Evolutionary conservation across 2,797 vertebrate species (phyloP), one percentile per base, ranked within the genome.

Genomic region (Halcyon chelicuti): DNA sequence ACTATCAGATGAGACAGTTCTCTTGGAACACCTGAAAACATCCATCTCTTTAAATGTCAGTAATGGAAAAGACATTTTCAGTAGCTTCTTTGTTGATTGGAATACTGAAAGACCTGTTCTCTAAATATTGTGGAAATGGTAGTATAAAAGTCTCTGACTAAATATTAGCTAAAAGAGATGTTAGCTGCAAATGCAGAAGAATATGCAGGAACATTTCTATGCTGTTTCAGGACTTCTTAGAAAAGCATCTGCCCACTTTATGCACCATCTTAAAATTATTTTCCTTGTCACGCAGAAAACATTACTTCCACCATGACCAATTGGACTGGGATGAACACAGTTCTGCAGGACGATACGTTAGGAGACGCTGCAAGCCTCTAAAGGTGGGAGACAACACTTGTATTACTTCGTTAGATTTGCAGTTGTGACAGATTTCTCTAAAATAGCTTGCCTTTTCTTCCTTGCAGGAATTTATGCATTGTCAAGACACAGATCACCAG

Each of bases 311-410:
- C 94, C 99, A 98, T 5, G 98, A 98, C 88, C 98, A 95, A 18
- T 93, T 99, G 96, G 99, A 99, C 97, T 99, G 99, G 99, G 99
- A 99, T 81, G 97, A 98, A 10, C 98, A 99, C 83, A 98, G 98
- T 96, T 99, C 99, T 70, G 96, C 99, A 21, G 99, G 99, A 35
- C 98, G 99, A 92, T 99, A 99, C 0, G 99, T 99, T 82, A 98
- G 97, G 96, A 99, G 99, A 90, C 99, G 99, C 91, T 99, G 99
- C 95, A 99, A 99, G 95, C 99, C 99, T 23, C 98, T 99, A 21
- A 99, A 99, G 99, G 99, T 99, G 97, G 97, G 96, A 72, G 15
- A 61, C 21, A 7, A 2, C 29, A 5, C 7, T 75, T 66, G 5
- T 16, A 15, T 20, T 65, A 4, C 10, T 46, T 15, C 12, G 3